These are phyloP conservation scores for Colinus virginianus DNA, from an alignment of 2,113 vertebrate genomes.

Conservation along the genomic window DNA sequence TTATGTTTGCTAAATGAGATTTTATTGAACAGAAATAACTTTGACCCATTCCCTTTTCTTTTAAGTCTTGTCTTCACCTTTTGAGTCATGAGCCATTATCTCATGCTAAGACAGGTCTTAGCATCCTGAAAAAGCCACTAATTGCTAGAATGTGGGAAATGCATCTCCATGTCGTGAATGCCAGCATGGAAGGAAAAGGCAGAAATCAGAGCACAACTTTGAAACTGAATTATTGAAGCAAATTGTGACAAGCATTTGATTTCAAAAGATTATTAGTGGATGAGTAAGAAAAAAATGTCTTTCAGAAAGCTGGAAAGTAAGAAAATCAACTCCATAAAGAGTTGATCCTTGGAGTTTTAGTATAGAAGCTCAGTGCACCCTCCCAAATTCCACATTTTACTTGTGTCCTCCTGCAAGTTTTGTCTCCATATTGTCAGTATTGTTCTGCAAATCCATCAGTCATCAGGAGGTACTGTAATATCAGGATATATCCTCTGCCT, in stretches of 20 bases:
- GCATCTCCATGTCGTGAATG: not conserved
- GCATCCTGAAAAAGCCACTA: not conserved
- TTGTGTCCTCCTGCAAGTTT: not conserved
- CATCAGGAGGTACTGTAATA: not conserved
- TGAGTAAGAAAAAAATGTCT: not conserved
- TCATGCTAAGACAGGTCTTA: fast-evolving
- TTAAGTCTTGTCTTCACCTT: not conserved
- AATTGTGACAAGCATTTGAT: not conserved
- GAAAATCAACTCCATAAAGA: not conserved
- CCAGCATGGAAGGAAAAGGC: not conserved
- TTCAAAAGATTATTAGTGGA: not conserved
- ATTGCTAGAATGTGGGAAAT: not conserved
- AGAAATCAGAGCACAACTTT: not conserved
- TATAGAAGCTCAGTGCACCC: not conserved
- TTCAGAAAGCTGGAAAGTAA: not conserved
- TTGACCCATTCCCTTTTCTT: not conserved
- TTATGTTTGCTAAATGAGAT: not conserved
- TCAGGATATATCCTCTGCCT: not conserved
- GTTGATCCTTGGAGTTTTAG: not conserved
- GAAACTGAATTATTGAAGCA: not conserved
- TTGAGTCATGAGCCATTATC: not conserved
- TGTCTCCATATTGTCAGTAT: not conserved
- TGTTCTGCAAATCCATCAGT: not conserved
- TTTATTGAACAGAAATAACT: not conserved
- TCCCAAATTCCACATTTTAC: not conserved